Base-by-base conservation (phyloP, 2,888 invertebrate species). In the Ernsta delagoae region DNA sequence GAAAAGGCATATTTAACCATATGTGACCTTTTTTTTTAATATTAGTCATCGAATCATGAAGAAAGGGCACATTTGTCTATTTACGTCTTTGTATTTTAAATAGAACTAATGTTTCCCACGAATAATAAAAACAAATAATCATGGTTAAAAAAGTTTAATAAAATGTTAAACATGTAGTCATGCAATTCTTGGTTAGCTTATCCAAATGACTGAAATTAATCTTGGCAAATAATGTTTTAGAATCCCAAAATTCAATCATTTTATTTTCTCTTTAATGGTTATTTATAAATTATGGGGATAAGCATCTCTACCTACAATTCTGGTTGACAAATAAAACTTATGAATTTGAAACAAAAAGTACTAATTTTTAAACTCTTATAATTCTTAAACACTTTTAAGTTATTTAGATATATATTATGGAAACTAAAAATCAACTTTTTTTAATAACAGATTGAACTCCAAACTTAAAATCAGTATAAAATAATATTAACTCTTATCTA, bases 361-460 rank as follows among this genome's bases (percentile, higher is more conserved):
- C 50, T 50, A 50, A 50, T 50, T 9, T 11, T 50, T 50, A 50
- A 50, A 50, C 50, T 50, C 50, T 39, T 39, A 39, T 39, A 50
- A 50, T 50, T 50, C 39, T 39, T 39, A 39, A 39, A 50, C 50
- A 50, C 50, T 16, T 50, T 50, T 50, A 9, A 50, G 50, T 36
- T 57, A 36, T 7, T 57, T 36, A 36, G 39, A 57, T 57, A 36
- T 34, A 39, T 39, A 39, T 39, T 39, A 39, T 39, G 39, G 39
- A 39, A 39, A 39, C 39, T 39, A 39, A 39, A 39, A 39, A 39
- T 39, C 39, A 39, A 57, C n/a, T 31, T 12, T 57, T 57, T 57
- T 57, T 57, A 57, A 11, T 57, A 57, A 57, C n/a, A 57, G 34
- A 12, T 57, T 57, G 34, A 12, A 57, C 57, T 39, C 57, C 34